A percentile compares a stretch with the other conserved stretches of the same genome.
These are phyloP conservation scores for Acridotheres tristis DNA, from an alignment of 2,797 vertebrate genomes.

Conservation along the genomic window DNA sequence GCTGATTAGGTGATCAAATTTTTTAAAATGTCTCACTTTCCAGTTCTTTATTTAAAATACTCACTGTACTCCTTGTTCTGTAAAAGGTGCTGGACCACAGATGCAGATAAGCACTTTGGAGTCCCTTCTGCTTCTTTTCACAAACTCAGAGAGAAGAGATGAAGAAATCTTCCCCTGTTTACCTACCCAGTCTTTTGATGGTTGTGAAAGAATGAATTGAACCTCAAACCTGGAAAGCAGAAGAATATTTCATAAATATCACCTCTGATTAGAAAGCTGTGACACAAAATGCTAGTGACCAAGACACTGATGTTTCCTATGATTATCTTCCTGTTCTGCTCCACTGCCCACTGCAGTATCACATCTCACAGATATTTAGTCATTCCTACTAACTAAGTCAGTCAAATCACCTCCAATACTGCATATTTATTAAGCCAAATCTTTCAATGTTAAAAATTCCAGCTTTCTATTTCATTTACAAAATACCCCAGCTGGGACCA, in stretches of 20 bases:
- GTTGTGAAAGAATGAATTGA: constrained; percentile 89
- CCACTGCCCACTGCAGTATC: background rate
- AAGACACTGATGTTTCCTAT: background rate
- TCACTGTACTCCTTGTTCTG: constrained; percentile 85
- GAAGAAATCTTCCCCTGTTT: constrained; percentile 82
- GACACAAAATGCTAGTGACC: background rate
- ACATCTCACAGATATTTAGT: background rate
- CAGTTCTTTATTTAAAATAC: constrained; percentile 45
- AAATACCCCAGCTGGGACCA: background rate
- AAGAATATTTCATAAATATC: background rate
- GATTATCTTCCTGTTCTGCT: background rate
- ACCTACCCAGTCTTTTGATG: constrained; percentile 81
- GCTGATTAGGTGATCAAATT: background rate
- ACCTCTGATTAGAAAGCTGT: background rate
- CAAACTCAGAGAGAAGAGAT: constrained; percentile 79
- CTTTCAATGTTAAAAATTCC: background rate
- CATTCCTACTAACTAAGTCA: background rate
- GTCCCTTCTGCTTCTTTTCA: constrained; percentile 74
- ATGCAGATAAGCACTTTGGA: constrained; percentile 86
- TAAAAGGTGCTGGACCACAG: constrained; percentile 90
- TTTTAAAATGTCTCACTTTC: background rate
- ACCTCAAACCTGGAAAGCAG: constrained; percentile 84
- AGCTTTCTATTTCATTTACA: background rate
- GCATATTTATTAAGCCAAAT: background rate
- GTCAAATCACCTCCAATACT: background rate